Evolutionary conservation across 2,113 vertebrate genomes (phyloP), one percentile per base, ranked within the genome.

Genomic region (Pseudopipra pipra): DNA sequence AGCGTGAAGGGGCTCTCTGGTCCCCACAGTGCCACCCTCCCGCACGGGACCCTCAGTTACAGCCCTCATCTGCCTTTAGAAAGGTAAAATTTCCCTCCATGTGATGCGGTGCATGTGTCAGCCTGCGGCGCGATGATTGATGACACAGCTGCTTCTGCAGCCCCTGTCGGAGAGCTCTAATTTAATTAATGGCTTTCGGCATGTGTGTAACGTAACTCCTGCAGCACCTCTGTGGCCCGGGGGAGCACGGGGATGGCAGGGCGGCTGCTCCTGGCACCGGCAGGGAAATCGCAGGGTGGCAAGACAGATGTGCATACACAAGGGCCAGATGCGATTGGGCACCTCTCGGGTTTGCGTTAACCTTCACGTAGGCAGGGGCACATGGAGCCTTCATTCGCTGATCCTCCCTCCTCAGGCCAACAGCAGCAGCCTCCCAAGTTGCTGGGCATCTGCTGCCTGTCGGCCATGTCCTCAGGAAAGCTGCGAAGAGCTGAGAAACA

Each of bases 111-210:
- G 41, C 2, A n/a, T 3, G 12, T 93, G 82, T 81, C 96, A 90
- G 92, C 93, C 97, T 47, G 80, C 62, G 23, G 87, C 73, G 8
- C 4, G 21, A 21, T 97, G 96, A 97, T 93, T 95, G 95, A 97
- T 97, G 95, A 37, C 90, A 70, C 96, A 84, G 85, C 90, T 95
- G 94, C 95, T 63, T 17, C 90, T 49, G 94, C 73, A 58, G 52
- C 46, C 79, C 62, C 95, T 30, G 89, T 23, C 28, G 14, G 85
- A 87, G 95, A 75, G 41, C 91, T 89, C 91, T 97, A 89, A 97
- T 97, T 96, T 96, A 97, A 96, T 97, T 96, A 97, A 97, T 97
- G 95, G 89, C 85, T 93, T 67, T 95, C 10, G 46, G 91, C 84
- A 16, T 77, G 92, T 85, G 92, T 63, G 76, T 80, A 66, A 95